Evolutionary conservation across 2,113 vertebrate species (phyloP).

Genomic region (Nothobranchius furzeri): DNA sequence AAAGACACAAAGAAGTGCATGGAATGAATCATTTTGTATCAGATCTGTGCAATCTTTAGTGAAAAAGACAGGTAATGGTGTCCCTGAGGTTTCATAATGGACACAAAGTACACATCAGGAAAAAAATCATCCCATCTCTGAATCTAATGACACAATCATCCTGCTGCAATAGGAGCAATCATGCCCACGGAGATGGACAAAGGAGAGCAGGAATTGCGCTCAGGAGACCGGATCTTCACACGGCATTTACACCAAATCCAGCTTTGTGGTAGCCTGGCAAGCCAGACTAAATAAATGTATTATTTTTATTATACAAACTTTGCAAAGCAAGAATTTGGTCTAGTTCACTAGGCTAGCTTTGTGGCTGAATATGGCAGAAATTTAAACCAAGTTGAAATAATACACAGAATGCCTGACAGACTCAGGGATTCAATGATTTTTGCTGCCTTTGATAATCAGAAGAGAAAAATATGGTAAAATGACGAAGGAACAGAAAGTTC

Average conservation of each 20-base stretch:
- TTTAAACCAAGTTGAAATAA: too few species aligned
- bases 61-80: slow-evolving; percentile 28
- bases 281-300: too few species aligned
- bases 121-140: neutral
- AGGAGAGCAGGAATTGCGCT: slow-evolving; percentile 27
- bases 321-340: too few species aligned
- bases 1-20: slow-evolving; percentile 21
- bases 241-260: neutral
- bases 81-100: slow-evolving; percentile 34
- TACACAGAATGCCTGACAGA: neutral
- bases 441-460: neutral
- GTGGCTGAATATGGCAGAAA: slow-evolving; percentile 17
- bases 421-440: neutral
- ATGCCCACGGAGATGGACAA: slow-evolving; percentile 7
- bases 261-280: too few species aligned
- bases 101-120: slow-evolving; percentile 25
- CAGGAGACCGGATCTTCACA: slow-evolving; percentile 10
- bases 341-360: too few species aligned
- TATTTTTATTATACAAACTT: too few species aligned
- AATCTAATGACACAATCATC: slow-evolving; percentile 32
- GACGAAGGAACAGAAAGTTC: neutral
- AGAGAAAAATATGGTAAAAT: neutral
- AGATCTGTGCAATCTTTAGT: slow-evolving; percentile 34
- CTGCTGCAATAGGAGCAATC: slow-evolving; percentile 36
- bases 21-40: slow-evolving; percentile 27